Percentiles rank a stretch among this genome's conserved stretches.
These are phyloP conservation scores for Lacanobia wlatinum DNA, from an alignment of 2,888 invertebrate genomes.

Conservation along the genomic window DNA sequence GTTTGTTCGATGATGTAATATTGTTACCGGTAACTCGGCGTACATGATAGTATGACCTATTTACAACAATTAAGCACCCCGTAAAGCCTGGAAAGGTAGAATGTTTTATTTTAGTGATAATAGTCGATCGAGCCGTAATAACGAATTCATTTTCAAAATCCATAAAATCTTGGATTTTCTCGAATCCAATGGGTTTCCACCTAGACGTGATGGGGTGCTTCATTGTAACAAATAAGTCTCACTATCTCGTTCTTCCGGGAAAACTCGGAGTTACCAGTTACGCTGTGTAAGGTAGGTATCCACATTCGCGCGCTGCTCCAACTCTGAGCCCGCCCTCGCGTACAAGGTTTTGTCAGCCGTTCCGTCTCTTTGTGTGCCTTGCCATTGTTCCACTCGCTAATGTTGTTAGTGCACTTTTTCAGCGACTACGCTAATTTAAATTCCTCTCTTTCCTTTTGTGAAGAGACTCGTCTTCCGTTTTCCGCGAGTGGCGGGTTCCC, in stretches of 20 bases:
- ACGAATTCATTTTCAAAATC: not conserved
- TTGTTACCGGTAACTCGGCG: not conserved
- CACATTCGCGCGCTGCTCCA: slow-evolving; percentile 48
- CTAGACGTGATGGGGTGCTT: not conserved
- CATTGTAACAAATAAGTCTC: not conserved
- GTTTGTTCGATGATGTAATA: slow-evolving; percentile 53
- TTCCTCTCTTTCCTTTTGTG: slow-evolving; percentile 89
- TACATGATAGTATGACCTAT: not conserved
- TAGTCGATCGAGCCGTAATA: not conserved
- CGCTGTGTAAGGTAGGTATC: slow-evolving; percentile 48
- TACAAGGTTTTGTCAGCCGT: slow-evolving; percentile 78
- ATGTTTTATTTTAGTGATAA: not conserved
- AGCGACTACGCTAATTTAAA: slow-evolving; percentile 90
- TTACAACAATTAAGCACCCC: too few species aligned
- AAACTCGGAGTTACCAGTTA: not conserved
- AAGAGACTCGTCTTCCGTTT: slow-evolving; percentile 89
- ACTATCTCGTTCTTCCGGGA: not conserved
- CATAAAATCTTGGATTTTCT: not conserved
- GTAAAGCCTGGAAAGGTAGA: not conserved
- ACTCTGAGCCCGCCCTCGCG: slow-evolving; percentile 63
- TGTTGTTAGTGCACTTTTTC: slow-evolving; percentile 91
- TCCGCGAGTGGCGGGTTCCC: slow-evolving; percentile 86
- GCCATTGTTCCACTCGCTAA: slow-evolving; percentile 89
- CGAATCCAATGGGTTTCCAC: not conserved
- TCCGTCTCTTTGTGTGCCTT: slow-evolving; percentile 84